Evolutionary conservation across 2,888 invertebrate genomes (phyloP).

Genomic region (Drosophila putrida): DNA sequence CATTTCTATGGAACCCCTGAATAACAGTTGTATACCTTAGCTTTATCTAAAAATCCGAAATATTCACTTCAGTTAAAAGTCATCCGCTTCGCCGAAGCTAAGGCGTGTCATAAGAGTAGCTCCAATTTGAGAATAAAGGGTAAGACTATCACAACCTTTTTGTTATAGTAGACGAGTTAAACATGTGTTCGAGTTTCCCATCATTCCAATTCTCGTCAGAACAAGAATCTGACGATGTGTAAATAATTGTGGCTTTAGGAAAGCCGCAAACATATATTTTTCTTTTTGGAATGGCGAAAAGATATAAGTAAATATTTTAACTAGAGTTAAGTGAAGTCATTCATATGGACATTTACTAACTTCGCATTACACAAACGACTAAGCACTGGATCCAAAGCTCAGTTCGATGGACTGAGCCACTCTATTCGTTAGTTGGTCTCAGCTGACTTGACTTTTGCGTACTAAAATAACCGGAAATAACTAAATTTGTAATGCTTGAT

Average conservation of each 20-base stretch:
- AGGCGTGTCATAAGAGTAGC: too few species aligned
- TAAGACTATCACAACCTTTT: constrained; percentile 5
- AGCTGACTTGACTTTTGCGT: constrained; percentile 66
- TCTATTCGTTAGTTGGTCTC: constrained; percentile 33
- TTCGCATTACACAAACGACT: constrained; percentile 76
- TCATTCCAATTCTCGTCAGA: constrained; percentile 6
- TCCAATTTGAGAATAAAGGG: too few species aligned
- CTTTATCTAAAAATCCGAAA: background rate
- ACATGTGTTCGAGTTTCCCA: constrained; percentile 30
- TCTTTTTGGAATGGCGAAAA: constrained; percentile 29
- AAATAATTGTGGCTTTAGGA: constrained; percentile 57
- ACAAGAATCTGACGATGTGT: constrained; percentile 65
- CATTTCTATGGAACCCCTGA: too few species aligned
- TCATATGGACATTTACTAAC: constrained; percentile 79
- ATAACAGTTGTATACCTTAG: background rate
- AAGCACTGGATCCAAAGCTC: constrained; percentile 53
- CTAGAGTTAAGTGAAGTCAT: constrained; percentile 76
- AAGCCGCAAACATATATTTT: constrained; percentile 72
- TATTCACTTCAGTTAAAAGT: background rate
- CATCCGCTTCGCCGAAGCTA: too few species aligned
- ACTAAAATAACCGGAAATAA: constrained; percentile 79
- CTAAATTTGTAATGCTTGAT: constrained; percentile 75
- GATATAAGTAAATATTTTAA: constrained; percentile 80
- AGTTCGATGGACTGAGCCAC: background rate
- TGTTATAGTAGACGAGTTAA: constrained; percentile 33